These are phyloP conservation scores for Capromys pilorides DNA, from an alignment of 2,797 vertebrate genomes.

Conservation along the genomic window DNA sequence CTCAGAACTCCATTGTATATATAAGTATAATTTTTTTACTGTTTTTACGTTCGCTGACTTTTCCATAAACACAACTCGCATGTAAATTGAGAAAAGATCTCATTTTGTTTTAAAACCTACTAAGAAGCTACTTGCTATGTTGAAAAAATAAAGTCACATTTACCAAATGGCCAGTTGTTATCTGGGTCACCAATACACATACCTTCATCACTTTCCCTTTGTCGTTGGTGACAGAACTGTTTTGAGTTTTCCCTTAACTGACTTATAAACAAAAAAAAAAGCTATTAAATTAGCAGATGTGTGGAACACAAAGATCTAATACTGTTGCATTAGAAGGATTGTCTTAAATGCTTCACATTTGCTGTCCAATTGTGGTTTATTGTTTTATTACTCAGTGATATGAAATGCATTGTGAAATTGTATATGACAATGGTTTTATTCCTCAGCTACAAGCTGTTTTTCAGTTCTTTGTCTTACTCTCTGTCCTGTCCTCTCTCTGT, in stretches of 20 bases:
- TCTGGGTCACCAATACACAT: not conserved
- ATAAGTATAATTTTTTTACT: not conserved
- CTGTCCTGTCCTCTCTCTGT: not conserved
- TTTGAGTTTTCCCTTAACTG: not conserved
- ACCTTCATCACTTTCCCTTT: not conserved
- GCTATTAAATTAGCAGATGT: not conserved
- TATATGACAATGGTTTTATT: not conserved
- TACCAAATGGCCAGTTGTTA: not conserved
- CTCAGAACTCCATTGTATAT: not conserved
- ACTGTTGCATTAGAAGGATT: not conserved
- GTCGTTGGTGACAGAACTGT: not conserved
- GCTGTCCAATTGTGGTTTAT: not conserved
- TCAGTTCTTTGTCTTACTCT: not conserved
- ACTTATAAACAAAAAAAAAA: not conserved
- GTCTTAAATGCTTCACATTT: not conserved
- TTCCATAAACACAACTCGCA: not conserved
- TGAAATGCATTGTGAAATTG: not conserved
- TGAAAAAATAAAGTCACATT: not conserved
- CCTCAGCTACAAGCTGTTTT: not conserved
- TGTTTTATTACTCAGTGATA: not conserved
- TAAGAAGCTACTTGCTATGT: not conserved
- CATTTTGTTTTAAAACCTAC: not conserved
- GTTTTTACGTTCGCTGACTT: not conserved
- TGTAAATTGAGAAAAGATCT: not conserved
- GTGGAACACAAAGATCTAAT: not conserved